A percentile compares a stretch with the other conserved stretches of the same genome.
phyloP scores from a whole-genome alignment of 2,113 vertebrate species.

The Gavia stellata region DNA sequence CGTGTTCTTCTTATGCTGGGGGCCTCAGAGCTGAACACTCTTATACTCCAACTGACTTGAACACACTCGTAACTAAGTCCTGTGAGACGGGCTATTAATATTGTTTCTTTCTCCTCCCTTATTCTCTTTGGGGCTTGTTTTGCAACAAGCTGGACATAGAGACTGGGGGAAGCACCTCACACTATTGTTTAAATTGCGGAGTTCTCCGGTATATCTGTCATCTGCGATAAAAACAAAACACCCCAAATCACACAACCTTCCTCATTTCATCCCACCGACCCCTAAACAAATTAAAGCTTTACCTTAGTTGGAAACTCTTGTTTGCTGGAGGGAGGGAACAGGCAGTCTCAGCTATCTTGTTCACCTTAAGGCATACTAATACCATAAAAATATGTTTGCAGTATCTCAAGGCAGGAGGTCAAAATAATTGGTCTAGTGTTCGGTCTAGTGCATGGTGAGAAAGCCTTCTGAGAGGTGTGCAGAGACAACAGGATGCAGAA shows the following conservation, averaged over 20 bases:
- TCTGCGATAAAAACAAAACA: background rate
- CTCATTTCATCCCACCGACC: background rate
- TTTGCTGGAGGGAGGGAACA: background rate
- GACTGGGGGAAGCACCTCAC: fast-evolving
- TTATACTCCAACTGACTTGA: background rate
- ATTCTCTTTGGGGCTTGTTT: background rate
- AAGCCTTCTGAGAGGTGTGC: background rate
- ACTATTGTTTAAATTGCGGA: background rate
- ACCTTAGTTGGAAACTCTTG: background rate
- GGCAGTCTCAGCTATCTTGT: background rate
- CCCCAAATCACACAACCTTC: background rate
- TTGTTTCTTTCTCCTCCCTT: background rate
- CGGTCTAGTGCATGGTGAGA: background rate
- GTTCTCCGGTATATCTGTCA: background rate
- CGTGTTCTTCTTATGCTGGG: no score
- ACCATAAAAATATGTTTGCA: background rate
- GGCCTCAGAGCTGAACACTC: no score
- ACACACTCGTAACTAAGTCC: background rate
- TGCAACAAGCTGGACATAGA: background rate
- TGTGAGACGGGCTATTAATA: background rate
- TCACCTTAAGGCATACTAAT: background rate
- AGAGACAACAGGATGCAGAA: background rate
- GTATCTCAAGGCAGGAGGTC: background rate
- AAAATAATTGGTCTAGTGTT: background rate
- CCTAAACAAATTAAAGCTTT: background rate